A percentile compares a stretch with the other conserved stretches of the same genome.
These are phyloP conservation scores for Pseudoatta argentina DNA, from an alignment of 1,140 invertebrate species.

Conservation along the genomic window DNA sequence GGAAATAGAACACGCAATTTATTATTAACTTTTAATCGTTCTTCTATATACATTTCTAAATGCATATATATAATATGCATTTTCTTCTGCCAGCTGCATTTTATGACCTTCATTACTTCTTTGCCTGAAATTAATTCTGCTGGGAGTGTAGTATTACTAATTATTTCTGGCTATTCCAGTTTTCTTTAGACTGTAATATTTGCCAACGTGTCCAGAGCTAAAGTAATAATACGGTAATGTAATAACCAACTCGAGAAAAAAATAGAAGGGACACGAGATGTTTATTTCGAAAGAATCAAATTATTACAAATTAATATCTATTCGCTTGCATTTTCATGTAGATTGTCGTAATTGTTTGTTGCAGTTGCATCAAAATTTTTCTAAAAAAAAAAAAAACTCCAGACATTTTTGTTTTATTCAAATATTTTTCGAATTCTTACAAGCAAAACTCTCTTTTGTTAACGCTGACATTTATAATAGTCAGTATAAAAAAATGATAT, in stretches of 20 bases:
- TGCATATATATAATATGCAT: constrained; percentile 10
- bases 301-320: neutral
- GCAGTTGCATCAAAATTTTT: neutral
- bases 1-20: neutral
- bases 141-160: constrained; percentile 20
- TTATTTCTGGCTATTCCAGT: constrained; percentile 22
- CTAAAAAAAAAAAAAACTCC: no score
- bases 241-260: neutral
- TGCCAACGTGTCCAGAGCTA: constrained; percentile 1
- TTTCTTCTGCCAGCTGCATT: constrained; percentile 41
- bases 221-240: constrained; percentile 1
- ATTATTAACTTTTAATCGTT: constrained; percentile 1
- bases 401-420: neutral
- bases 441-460: neutral
- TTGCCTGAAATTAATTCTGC: constrained; percentile 29
- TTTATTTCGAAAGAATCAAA: neutral
- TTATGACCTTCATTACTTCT: constrained; percentile 39
- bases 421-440: neutral
- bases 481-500: neutral
- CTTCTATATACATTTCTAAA: constrained; percentile 21
- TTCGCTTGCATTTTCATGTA: neutral
- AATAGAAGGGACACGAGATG: neutral
- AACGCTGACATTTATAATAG: neutral
- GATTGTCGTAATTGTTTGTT: neutral
- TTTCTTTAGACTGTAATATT: constrained; percentile 26